Evolutionary conservation across 2,888 invertebrate species (phyloP).

Genomic region (Magallana nippona): DNA sequence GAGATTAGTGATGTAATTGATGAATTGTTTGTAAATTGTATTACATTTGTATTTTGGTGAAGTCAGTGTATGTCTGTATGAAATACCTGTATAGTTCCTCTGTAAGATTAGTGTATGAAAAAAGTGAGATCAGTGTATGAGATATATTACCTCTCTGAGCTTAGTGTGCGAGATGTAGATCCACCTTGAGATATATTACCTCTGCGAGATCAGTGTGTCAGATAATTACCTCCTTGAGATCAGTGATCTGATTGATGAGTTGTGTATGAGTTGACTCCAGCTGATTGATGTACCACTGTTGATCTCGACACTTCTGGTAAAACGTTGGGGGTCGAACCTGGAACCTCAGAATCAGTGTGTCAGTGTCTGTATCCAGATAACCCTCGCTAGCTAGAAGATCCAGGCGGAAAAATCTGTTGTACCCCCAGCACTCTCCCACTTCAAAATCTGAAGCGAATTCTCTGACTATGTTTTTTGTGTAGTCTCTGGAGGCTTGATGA

Average conservation of each 20-base stretch:
- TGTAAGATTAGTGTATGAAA: too few species aligned
- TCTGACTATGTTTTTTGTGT: slow-evolving; percentile 88
- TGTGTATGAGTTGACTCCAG: slow-evolving; percentile 90
- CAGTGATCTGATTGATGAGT: slow-evolving; percentile 89
- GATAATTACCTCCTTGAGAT: slow-evolving; percentile 86
- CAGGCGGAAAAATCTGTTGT: slow-evolving; percentile 94
- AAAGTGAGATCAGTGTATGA: too few species aligned
- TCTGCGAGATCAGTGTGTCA: too few species aligned
- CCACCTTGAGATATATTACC: too few species aligned
- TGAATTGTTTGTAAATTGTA: too few species aligned
- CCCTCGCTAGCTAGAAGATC: slow-evolving; percentile 94
- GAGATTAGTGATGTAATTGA: too few species aligned
- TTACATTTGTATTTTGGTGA: too few species aligned
- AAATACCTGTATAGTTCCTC: too few species aligned
- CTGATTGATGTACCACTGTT: slow-evolving; percentile 89
- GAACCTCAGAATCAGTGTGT: slow-evolving; percentile 91
- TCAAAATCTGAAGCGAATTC: slow-evolving; percentile 98
- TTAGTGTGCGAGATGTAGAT: slow-evolving; percentile 82
- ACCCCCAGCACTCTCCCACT: slow-evolving; percentile 97
- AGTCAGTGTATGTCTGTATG: too few species aligned
- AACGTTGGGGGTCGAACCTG: slow-evolving; percentile 96
- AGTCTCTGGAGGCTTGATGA: slow-evolving; percentile 90
- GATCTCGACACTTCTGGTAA: slow-evolving; percentile 95
- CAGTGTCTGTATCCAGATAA: slow-evolving; percentile 90
- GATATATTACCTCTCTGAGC: slow-evolving; percentile 85